Base-by-base conservation (phyloP, 2,888 invertebrate genomes). In the Diarsia dahlii region DNA sequence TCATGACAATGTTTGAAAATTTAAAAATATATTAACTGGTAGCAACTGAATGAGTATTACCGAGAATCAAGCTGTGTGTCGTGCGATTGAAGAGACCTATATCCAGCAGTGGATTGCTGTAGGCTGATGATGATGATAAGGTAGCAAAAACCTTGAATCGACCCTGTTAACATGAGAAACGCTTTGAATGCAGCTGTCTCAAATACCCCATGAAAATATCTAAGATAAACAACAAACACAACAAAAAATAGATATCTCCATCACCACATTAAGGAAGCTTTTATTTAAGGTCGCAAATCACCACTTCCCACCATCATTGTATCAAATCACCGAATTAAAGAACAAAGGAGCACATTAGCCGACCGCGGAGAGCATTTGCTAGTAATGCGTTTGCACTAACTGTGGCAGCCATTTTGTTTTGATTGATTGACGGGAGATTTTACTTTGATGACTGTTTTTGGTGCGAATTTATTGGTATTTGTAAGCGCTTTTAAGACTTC, bases 241-340 rank as follows among this genome's bases (percentile, higher is more conserved):
- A 72, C 69, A 82, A 76, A 73, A 45, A 50, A 54, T 34, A 46
- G 48, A 64, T 46, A 70, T 71, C 54, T 58, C 45, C 23, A 69
- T 60, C 56, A 23, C 54, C 50, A 23, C 74, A 71, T 80, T 84
- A 74, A 39, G 80, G 18, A 69, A 80, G 45, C 66, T 63, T 71
- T 83, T 79, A 80, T 74, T 76, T 64, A 70, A 84, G 34, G 70
- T 66, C 84, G 69, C 74, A 80, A 83, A 83, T 84, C 84, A 67
- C 84, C 82, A 72, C 80, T 76, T 83, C 4, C 48, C 23, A 50
- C 66, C 70, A 83, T 85, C 78, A 62, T 80, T 87, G 78, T 84
- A 80, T 82, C 77, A 82, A 87, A 87, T 85, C 81, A 80, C 84
- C 80, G 72, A 76, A 79, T 82, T 85, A 84, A 77, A 78, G 69